These are phyloP conservation scores for Microctonus aethiopoides DNA, from an alignment of 2,888 invertebrate species.

Conservation along the genomic window DNA sequence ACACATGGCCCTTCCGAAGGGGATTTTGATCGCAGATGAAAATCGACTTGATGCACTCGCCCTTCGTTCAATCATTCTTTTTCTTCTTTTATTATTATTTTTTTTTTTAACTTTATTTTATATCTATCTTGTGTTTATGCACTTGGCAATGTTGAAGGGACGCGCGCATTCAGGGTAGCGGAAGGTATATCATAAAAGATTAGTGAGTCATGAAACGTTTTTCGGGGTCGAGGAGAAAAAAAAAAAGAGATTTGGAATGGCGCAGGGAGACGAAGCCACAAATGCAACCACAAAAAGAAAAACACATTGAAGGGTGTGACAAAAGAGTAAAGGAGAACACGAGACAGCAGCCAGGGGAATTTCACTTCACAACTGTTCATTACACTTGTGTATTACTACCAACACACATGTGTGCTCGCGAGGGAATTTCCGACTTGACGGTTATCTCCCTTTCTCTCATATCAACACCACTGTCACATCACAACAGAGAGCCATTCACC, in stretches of 20 bases:
- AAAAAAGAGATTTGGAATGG: slow-evolving; percentile 14
- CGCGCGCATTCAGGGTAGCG: slow-evolving; percentile 2
- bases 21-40: background rate
- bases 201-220: slow-evolving; percentile 30
- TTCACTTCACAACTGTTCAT: slow-evolving; percentile 48
- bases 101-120: background rate
- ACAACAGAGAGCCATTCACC: background rate
- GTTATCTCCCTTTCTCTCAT: background rate
- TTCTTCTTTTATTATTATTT: too few species aligned
- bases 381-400: slow-evolving; percentile 50
- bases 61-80: background rate
- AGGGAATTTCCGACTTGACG: slow-evolving; percentile 57
- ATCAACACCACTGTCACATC: background rate
- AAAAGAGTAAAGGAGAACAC: slow-evolving; percentile 16
- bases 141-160: slow-evolving; percentile 14
- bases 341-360: slow-evolving; percentile 34
- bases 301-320: background rate
- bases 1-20: background rate
- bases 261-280: background rate
- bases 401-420: slow-evolving; percentile 52
- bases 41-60: background rate
- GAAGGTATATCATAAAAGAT: slow-evolving; percentile 13
- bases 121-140: slow-evolving; percentile 12
- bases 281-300: background rate
- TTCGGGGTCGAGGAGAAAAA: slow-evolving; percentile 7